Percentiles rank a stretch among this genome's conserved stretches.
phyloP scores from a whole-genome alignment of 2,113 vertebrate species.

The Prionailurus viverrinus region DNA sequence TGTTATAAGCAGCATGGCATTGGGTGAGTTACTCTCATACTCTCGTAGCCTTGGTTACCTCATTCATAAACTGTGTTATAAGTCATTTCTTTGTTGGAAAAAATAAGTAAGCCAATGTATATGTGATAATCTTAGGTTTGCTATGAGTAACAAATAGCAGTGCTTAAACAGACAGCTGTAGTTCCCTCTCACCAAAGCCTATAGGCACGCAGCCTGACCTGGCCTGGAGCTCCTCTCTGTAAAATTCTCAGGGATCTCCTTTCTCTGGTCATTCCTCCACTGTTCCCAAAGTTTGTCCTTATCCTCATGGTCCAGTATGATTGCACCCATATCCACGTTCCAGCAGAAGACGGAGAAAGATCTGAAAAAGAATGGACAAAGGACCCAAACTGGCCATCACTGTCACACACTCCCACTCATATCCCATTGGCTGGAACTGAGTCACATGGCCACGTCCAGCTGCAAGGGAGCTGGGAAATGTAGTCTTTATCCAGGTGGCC shows the following conservation, averaged over 20 bases:
- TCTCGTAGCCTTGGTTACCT: background rate
- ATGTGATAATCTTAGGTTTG: background rate
- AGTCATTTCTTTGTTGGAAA: background rate
- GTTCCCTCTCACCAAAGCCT: background rate
- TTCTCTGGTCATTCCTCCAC: background rate
- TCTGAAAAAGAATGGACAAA: background rate
- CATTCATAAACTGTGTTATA: background rate
- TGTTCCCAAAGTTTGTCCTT: background rate
- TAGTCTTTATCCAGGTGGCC: background rate
- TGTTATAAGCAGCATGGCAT: background rate
- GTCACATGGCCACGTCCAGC: background rate
- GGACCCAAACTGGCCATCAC: background rate
- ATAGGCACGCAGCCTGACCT: background rate
- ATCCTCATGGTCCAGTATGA: background rate
- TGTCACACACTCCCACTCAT: background rate
- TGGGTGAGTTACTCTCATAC: background rate
- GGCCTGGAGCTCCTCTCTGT: background rate
- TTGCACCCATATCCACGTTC: background rate
- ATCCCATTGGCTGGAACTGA: background rate
- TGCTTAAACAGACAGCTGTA: background rate
- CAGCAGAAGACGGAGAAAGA: background rate
- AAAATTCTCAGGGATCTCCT: background rate
- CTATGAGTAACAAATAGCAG: background rate
- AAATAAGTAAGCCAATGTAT: background rate
- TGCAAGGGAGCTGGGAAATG: background rate